Conservation (phyloP, 2,113 vertebrate genomes). For the Corythoichthys intestinalis region DNA sequence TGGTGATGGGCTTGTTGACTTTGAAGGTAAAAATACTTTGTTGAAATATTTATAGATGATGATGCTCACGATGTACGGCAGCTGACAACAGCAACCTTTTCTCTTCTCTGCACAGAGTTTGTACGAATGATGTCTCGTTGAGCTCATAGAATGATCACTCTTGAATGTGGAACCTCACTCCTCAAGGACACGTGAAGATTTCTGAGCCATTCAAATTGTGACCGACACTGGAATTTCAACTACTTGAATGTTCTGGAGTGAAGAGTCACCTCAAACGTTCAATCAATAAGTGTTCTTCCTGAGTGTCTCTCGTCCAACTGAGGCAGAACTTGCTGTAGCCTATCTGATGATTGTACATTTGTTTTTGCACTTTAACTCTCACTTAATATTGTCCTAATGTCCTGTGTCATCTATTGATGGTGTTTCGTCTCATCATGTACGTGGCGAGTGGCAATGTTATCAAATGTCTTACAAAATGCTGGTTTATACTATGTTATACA, state of each 20-base stretch:
- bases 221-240: slow-evolving; percentile 61
- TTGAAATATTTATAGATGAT: background rate
- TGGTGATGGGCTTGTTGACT: slow-evolving; percentile 92
- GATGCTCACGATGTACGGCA: background rate
- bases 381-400: slow-evolving; percentile 58
- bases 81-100: background rate
- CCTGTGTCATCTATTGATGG: slow-evolving; percentile 33
- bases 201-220: slow-evolving; percentile 62
- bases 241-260: slow-evolving; percentile 44
- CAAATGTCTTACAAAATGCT: slow-evolving; percentile 28
- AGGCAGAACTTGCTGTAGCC: slow-evolving; percentile 65
- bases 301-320: slow-evolving; percentile 48
- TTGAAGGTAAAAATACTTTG: slow-evolving; percentile 82
- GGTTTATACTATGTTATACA: slow-evolving; percentile 22
- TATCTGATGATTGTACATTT: slow-evolving; percentile 55
- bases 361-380: slow-evolving; percentile 69
- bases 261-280: slow-evolving; percentile 52
- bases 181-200: slow-evolving; percentile 34
- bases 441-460: slow-evolving; percentile 20
- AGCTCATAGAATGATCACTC: slow-evolving; percentile 41
- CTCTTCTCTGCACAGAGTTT: slow-evolving; percentile 77
- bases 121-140: slow-evolving; percentile 97
- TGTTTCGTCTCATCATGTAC: slow-evolving; percentile 41
- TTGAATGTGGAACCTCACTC: slow-evolving; percentile 55
- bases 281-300: slow-evolving; percentile 66